These are phyloP conservation scores for Phoronis australis DNA, from an alignment of 2,888 invertebrate genomes.

Conservation along the genomic window DNA sequence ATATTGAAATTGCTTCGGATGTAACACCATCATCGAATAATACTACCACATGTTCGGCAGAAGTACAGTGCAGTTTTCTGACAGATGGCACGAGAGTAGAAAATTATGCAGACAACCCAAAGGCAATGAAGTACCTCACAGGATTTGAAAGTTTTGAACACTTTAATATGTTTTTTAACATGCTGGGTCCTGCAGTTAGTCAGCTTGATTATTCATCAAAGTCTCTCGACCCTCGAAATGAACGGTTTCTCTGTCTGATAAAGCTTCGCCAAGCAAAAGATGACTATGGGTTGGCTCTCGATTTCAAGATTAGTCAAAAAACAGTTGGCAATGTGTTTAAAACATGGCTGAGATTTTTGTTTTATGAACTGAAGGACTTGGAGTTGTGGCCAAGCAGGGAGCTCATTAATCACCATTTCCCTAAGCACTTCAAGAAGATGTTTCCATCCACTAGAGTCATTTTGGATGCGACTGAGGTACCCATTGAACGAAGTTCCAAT, in stretches of 20 bases:
- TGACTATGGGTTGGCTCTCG: no score
- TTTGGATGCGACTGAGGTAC: conserved; percentile 21
- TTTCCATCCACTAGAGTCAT: conserved; percentile 19
- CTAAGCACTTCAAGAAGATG: conserved; percentile 13
- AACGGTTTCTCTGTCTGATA: conserved; percentile 14
- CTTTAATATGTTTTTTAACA: conserved; percentile 6
- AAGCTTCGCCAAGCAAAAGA: conserved; percentile 18
- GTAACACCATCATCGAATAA: conserved; percentile 10
- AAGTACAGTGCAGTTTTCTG: no score
- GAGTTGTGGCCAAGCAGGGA: conserved; percentile 17
- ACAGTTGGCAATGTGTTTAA: conserved; percentile 10
- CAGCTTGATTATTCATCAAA: no score
- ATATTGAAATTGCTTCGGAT: conserved; percentile 2
- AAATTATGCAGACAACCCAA: no score
- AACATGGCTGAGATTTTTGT: conserved; percentile 17
- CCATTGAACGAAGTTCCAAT: conserved; percentile 15
- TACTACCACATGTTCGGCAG: no score
- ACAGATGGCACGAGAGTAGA: no score
- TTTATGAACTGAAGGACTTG: conserved; percentile 10
- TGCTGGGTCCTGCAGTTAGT: conserved; percentile 5
- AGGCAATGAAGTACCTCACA: no score
- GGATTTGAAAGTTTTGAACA: conserved; percentile 5
- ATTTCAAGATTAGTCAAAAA: conserved; percentile 7
- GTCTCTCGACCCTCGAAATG: no score
- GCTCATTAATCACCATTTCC: conserved; percentile 11